phyloP scores from a whole-genome alignment of 2,113 vertebrate genomes.

The Psilopogon haemacephalus region DNA sequence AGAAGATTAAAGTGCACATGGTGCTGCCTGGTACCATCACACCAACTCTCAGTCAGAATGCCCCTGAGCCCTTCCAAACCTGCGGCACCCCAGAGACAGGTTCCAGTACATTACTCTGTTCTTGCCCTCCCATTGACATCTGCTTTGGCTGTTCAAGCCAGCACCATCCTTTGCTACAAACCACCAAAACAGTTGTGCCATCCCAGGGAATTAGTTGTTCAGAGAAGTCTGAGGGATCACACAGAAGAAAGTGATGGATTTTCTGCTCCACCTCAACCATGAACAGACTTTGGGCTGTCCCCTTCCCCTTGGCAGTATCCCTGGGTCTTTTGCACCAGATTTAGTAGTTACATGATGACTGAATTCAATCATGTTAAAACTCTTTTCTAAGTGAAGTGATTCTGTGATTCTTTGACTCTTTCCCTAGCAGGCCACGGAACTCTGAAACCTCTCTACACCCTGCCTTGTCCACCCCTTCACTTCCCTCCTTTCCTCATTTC shows the following conservation, averaged over 20 bases:
- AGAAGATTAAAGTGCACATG: not conserved
- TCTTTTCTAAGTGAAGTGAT: too few relatives aligned
- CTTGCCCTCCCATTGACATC: not conserved
- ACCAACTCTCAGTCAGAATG: not conserved
- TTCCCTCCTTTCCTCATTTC: not conserved
- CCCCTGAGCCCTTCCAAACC: not conserved
- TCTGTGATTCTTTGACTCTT: not conserved
- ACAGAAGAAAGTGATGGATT: not conserved
- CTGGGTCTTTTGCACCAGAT: not conserved
- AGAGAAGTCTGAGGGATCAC: not conserved
- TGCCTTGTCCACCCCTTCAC: not conserved
- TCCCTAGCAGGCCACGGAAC: not conserved
- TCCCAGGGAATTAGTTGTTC: not conserved
- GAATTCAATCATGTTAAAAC: too few relatives aligned
- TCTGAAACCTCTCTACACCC: not conserved
- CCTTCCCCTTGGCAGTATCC: not conserved
- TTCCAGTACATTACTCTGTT: not conserved
- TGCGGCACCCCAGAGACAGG: rapidly evolving
- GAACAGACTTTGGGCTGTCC: not conserved
- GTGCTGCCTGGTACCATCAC: too few relatives aligned
- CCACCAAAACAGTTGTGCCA: rapidly evolving
- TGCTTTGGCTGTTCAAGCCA: not conserved
- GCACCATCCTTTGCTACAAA: not conserved
- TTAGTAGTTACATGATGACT: too few relatives aligned
- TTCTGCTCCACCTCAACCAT: not conserved